Evolutionary conservation across 2,888 invertebrate genomes (phyloP), one percentile per base, ranked within the genome.

Genomic region (Tachina grossa): DNA sequence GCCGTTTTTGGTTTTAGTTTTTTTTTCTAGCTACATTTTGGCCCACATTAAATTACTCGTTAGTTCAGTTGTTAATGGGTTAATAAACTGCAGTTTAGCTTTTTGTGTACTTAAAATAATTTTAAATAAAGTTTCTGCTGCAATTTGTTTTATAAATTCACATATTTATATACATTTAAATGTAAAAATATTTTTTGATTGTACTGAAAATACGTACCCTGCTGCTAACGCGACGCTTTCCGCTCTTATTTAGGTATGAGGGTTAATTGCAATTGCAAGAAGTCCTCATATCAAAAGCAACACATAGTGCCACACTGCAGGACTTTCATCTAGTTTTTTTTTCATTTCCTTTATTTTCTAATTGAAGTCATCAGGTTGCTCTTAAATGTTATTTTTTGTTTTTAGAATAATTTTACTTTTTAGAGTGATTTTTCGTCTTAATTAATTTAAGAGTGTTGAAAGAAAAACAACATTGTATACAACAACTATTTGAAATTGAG

Each of bases 381-480:
- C 45, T 41, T 68, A 57, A 77, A 59, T 22, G 1, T 75, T 53
- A 45, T 43, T 65, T 6, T 9, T 45, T 41, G 45, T 45, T n/a
- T 45, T 11, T n/a, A 1, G 31, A n/a, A 9, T 8, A 14, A 71
- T 57, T 51, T 13, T 8, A 61, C 14, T 49, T 47, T 5, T 39
- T 59, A 39, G 31, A 13, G 57, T 57, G 63, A 13, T 43, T 45
- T 53, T 69, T 61, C 63, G 79, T 78, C 82, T 80, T 78, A 82
- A 85, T 85, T 85, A 85, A 85, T 82, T 82, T 49, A 51, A 78
- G 53, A 65, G 85, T 75, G 85, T 65, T 82, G 85, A 85, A 85
- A 78, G 85, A 85, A 65, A 85, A 79, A 79, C 78, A 82, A 85
- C 74, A 82, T 83, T 85, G 82, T 82, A 79, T 82, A 75, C 75